Base-by-base conservation (phyloP, 2,888 invertebrate genomes). In the Carcina quercana region DNA sequence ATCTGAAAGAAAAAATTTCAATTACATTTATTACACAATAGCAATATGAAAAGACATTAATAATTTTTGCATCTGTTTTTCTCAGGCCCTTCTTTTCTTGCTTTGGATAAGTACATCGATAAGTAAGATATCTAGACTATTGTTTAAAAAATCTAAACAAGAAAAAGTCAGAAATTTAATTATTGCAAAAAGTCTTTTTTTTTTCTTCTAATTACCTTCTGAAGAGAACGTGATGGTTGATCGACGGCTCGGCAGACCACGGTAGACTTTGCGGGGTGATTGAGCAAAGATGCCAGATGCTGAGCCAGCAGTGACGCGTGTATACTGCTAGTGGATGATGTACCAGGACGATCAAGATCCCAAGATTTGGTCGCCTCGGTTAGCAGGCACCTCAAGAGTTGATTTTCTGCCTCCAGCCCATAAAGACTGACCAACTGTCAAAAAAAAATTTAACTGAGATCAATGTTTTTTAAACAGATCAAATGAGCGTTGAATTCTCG, bases 361-460 rank as follows among this genome's bases (percentile, higher is more conserved):
- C 74, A 85, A 43, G 95, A 93, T 70, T 96, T 91, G 61, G 90
- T 89, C 61, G 95, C 78, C 50, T 83, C 82, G 41, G 69, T 93
- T 83, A 97, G 93, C 76, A 97, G 90, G 86, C 94, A 94, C 88
- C 94, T 95, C 87, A 96, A 90, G 80, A 96, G 90, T 88, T 97
- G 96, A 86, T 96, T 92, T 88, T 97, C 96, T 86, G 96, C 96
- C 90, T 97, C 96, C 86, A 95, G 89, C 84, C 97, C 97, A 90
- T 95, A 93, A 72, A 91, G 88, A 86, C 89, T 89, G 67, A 96
- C 92, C 85, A 96, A 88, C 96, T 97, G 83, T 41, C 70, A 70
- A 61, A 52, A 59, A 49, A 61, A 53, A 30, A 15, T n/a, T n/a
- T n/a, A n/a, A n/a, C n/a, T n/a, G n/a, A n/a, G n/a, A n/a, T n/a